These are phyloP conservation scores for Diploscapter pachys DNA, from an alignment of 1,140 invertebrate species.

Conservation along the genomic window DNA sequence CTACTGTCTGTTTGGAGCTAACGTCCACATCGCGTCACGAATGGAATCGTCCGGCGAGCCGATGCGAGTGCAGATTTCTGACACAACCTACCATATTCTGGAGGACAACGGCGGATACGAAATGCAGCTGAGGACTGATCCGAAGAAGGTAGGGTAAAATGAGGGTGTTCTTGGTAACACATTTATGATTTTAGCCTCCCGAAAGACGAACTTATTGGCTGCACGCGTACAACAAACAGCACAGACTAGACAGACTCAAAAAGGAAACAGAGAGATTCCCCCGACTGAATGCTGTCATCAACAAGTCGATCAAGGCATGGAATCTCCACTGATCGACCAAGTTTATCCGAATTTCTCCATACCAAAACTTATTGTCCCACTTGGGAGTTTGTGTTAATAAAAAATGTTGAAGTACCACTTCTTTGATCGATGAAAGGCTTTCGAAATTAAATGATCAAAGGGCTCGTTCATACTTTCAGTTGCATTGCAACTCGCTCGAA, in stretches of 20 bases:
- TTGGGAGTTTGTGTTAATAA: too few relatives aligned
- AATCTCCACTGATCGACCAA: too few relatives aligned
- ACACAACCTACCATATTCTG: slow-evolving; percentile 17
- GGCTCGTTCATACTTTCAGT: too few relatives aligned
- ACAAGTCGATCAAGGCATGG: slow-evolving; percentile 8
- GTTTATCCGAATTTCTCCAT: too few relatives aligned
- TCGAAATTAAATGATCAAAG: too few relatives aligned
- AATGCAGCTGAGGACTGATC: slow-evolving; percentile 23
- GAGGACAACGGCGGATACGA: slow-evolving; percentile 28
- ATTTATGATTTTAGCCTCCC: background rate
- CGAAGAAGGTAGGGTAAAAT: slow-evolving; percentile 25
- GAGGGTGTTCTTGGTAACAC: background rate
- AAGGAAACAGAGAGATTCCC: slow-evolving; percentile 2
- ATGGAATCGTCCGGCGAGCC: slow-evolving; percentile 40
- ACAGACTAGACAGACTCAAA: slow-evolving; percentile 10
- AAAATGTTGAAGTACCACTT: too few relatives aligned
- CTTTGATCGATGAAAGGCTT: too few relatives aligned
- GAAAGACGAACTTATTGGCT: slow-evolving; percentile 16
- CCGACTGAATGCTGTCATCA: slow-evolving; percentile 12
- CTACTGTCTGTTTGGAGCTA: slow-evolving; percentile 72
- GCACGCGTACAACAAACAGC: slow-evolving; percentile 12
- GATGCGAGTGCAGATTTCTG: slow-evolving; percentile 32
- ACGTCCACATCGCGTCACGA: slow-evolving; percentile 61
- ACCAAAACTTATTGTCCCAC: too few relatives aligned
- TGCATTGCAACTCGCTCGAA: too few relatives aligned